phyloP scores from a whole-genome alignment of 2,113 vertebrate species.

The Sialia sialis region DNA sequence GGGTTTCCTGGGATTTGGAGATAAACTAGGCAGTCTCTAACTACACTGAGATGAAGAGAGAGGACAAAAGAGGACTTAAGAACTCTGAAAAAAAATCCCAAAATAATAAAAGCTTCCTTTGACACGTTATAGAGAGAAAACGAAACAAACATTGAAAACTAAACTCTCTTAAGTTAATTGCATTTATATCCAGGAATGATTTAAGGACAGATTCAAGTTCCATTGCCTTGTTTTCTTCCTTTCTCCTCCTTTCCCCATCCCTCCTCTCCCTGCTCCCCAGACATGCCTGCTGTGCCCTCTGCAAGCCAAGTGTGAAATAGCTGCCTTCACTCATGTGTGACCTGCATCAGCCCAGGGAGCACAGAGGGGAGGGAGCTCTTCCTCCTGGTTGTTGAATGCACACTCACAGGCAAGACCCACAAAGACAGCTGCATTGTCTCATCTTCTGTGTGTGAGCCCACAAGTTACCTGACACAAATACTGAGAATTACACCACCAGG shows the following conservation, averaged over 20 bases:
- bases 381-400: neutral
- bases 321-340: constrained; percentile 18
- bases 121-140: neutral
- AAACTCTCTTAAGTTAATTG: neutral
- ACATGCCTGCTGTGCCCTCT: rapidly evolving
- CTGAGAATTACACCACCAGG: neutral
- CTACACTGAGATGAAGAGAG: neutral
- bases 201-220: neutral
- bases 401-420: neutral
- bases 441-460: neutral
- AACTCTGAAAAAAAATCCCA: neutral
- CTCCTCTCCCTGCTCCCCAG: neutral
- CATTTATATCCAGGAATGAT: neutral
- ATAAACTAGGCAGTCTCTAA: neutral
- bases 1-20: neutral
- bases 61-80: neutral
- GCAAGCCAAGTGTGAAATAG: constrained; percentile 53
- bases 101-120: neutral
- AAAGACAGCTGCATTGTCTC: neutral
- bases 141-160: neutral
- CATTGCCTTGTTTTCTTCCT: neutral
- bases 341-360: neutral
- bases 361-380: neutral
- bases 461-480: neutral
- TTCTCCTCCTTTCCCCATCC: neutral